Percentiles rank a stretch among this genome's conserved stretches.
Evolutionary conservation across 2,797 vertebrate genomes (phyloP).

Genomic region (Protosalanx chinensis): DNA sequence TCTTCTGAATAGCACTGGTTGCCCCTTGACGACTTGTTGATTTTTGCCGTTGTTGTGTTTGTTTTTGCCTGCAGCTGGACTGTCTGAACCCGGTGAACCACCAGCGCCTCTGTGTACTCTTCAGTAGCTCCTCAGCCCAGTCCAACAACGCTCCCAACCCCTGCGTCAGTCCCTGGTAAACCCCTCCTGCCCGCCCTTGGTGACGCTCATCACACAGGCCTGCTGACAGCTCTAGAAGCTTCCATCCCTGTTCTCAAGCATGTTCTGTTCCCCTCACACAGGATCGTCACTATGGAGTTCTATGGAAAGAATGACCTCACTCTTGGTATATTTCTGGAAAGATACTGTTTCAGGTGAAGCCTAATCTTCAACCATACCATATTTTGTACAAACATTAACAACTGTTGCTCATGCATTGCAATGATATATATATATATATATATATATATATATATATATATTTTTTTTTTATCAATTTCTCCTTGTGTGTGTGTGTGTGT

Average conservation of each 20-base stretch:
- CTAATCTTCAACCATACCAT: neutral
- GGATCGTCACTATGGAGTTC: conserved; percentile 99
- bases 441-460: no score
- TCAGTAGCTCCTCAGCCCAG: conserved; percentile 94
- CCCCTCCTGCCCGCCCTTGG: no score
- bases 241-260: neutral
- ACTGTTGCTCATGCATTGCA: neutral
- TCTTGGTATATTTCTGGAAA: conserved; percentile 93
- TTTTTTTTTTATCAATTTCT: neutral
- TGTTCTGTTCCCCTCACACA: conserved; percentile 45
- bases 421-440: no score
- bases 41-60: neutral
- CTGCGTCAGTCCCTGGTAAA: conserved; percentile 96
- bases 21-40: conserved; percentile 3
- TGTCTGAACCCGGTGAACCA: conserved; percentile 91
- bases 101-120: conserved; percentile 94
- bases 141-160: conserved; percentile 96
- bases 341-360: conserved; percentile 94
- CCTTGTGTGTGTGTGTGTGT: neutral
- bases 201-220: no score
- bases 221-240: neutral
- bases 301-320: conserved; percentile 98
- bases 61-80: conserved; percentile 80
- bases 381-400: neutral
- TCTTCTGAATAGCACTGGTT: conserved; percentile 11